Base-by-base conservation (phyloP, 2,797 vertebrate genomes). In the Octomys mimax region DNA sequence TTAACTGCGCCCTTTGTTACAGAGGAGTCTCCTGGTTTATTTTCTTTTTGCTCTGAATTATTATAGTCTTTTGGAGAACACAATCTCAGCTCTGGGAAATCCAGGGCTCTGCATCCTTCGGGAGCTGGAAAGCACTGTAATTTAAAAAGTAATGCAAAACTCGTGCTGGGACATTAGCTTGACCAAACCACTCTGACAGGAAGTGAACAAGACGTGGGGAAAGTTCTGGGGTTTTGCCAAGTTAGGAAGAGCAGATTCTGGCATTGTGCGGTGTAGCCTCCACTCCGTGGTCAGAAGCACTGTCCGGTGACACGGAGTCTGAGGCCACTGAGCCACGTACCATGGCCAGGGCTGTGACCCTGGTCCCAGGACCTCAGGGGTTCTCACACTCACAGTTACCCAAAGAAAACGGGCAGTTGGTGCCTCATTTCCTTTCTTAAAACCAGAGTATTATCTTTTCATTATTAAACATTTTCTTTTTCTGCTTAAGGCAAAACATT, bases 51-150 rank as follows among this genome's bases (percentile, higher is more conserved):
- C 16, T 89, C 1, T 73, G 0, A 73, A 11, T 71, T 85, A 66
- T n/a, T 75, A 91, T 18, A 49, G 22, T 73, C n/a, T 80, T 81
- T 33, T 85, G 52, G 62, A 93, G 94, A 95, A 92, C 6, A 85
- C 21, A n/a, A 12, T 49, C 61, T 77, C 24, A 14, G n/a, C 26
- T 82, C 21, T 61, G 12, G 57, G 52, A 49, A 95, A 96, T 54
- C 16, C 24, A 77, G 89, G 96, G 52, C 9, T 91, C 24, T 28
- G 36, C 18, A 81, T 77, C 8, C 21, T 86, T 82, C 88, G 33
- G 42, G 70, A 70, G 33, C 19, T 64, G 22, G 71, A 81, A 36
- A 84, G 31, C 19, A 12, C 42, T 59, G 16, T 49, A 80, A 91
- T 70, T 80, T 83, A 22, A 90, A 92, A 80, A 42, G 14, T 13